Percentiles rank a stretch among this genome's conserved stretches.
phyloP scores from a whole-genome alignment of 2,888 invertebrate genomes.

The Agrotis exclamationis region DNA sequence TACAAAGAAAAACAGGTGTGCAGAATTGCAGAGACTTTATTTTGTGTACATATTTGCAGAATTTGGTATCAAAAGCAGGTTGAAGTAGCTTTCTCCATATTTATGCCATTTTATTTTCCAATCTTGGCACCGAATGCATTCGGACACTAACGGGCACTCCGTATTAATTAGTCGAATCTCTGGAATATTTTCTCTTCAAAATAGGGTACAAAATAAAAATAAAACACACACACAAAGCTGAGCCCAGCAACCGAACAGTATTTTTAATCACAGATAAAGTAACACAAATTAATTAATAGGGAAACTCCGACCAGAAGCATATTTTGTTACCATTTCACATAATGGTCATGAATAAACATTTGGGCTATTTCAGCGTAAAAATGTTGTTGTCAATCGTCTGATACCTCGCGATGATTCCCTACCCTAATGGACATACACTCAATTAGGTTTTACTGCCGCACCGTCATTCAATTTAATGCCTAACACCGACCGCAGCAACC shows the following conservation, averaged over 20 bases:
- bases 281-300: slow-evolving; percentile 54
- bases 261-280: slow-evolving; percentile 33
- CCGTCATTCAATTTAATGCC: slow-evolving; percentile 88
- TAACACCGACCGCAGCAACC: slow-evolving; percentile 84
- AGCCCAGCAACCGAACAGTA: slow-evolving; percentile 27
- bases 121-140: slow-evolving; percentile 26
- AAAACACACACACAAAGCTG: slow-evolving; percentile 1
- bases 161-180: slow-evolving; percentile 14
- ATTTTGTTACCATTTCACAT: slow-evolving; percentile 50
- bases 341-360: slow-evolving; percentile 60
- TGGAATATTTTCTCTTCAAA: neutral
- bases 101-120: slow-evolving; percentile 17
- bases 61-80: neutral
- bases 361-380: slow-evolving; percentile 58
- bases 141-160: slow-evolving; percentile 2
- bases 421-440: slow-evolving; percentile 88
- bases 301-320: slow-evolving; percentile 27
- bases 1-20: slow-evolving; percentile 14
- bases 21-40: neutral
- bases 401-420: slow-evolving; percentile 64
- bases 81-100: neutral
- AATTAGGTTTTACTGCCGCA: slow-evolving; percentile 88
- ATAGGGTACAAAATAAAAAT: slow-evolving; percentile 8
- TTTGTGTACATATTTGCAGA: neutral
- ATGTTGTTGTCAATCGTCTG: slow-evolving; percentile 67